Percentiles rank a stretch among this genome's conserved stretches.
These are phyloP conservation scores for Galeopsomyia nigrocyanea DNA, from an alignment of 2,888 invertebrate genomes.

Conservation along the genomic window DNA sequence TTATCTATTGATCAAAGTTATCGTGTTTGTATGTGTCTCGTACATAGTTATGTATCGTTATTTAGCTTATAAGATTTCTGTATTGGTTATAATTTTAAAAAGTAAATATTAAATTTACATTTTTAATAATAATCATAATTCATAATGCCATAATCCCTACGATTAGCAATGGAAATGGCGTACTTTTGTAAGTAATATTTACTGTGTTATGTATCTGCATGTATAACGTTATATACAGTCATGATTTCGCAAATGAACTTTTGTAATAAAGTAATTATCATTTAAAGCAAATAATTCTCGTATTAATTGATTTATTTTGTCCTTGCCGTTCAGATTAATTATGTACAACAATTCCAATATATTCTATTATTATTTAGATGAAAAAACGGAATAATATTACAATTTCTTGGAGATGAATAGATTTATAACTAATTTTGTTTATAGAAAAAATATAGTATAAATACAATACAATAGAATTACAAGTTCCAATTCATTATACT, in stretches of 20 bases:
- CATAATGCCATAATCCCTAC: conserved; percentile 48
- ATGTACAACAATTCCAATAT: no score
- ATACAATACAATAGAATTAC: no score
- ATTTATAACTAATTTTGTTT: no score
- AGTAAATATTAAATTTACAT: conserved; percentile 19
- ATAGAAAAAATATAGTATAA: no score
- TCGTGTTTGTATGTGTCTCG: conserved; percentile 9
- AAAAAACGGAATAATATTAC: no score
- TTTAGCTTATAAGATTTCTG: conserved; percentile 8
- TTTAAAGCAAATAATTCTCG: conserved; percentile 16
- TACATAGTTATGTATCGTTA: conserved; percentile 12
- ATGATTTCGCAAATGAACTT: conserved; percentile 57
- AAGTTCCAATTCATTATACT: no score
- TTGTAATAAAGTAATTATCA: conserved; percentile 58
- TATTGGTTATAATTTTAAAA: conserved; percentile 7
- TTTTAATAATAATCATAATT: conserved; percentile 15
- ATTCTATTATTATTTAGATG: no score
- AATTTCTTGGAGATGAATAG: no score
- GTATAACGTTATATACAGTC: conserved; percentile 57
- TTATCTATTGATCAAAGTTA: background rate
- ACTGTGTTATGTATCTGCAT: conserved; percentile 54
- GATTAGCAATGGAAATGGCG: conserved; percentile 52
- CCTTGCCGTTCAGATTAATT: no score
- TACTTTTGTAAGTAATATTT: conserved; percentile 60
- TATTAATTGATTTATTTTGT: no score